Percentiles rank a stretch among this genome's conserved stretches.
Evolutionary conservation across 2,888 invertebrate species (phyloP).

Genomic region (Caenorhabditis wallacei): DNA sequence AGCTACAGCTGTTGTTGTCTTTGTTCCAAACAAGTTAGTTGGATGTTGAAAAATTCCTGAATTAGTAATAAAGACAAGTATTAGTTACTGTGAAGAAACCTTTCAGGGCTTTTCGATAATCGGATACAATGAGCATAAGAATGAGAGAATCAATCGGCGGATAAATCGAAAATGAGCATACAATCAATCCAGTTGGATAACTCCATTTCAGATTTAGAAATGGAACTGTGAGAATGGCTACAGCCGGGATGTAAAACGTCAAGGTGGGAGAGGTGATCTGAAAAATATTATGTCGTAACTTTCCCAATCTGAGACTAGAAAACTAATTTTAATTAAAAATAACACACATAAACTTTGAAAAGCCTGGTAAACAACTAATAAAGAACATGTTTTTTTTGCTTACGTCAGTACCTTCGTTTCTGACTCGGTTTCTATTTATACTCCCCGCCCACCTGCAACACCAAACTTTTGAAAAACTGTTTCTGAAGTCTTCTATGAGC

Average conservation of each 20-base stretch:
- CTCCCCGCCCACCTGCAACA: constrained; percentile 15
- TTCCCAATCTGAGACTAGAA: too few species aligned
- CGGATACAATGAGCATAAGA: constrained; percentile 40
- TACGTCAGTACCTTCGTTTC: too few species aligned
- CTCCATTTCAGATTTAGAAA: constrained; percentile 33
- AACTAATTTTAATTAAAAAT: too few species aligned
- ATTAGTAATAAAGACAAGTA: too few species aligned
- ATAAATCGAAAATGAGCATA: constrained; percentile 48
- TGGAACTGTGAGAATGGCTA: constrained; percentile 32
- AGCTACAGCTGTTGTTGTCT: neutral
- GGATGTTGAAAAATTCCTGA: neutral
- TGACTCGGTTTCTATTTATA: neutral
- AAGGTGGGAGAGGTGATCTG: constrained; percentile 47
- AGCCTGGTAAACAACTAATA: too few species aligned
- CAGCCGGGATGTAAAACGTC: constrained; percentile 43
- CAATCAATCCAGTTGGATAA: constrained; percentile 39
- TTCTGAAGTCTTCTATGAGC: constrained; percentile 27
- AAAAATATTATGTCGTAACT: too few species aligned
- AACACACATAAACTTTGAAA: too few species aligned
- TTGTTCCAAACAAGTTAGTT: neutral
- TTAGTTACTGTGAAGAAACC: too few species aligned
- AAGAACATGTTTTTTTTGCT: too few species aligned
- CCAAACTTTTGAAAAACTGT: constrained; percentile 43
- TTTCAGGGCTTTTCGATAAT: constrained; percentile 38
- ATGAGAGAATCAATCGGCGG: constrained; percentile 42